Base-by-base conservation (phyloP, 2,888 invertebrate species). In the Labia minor region DNA sequence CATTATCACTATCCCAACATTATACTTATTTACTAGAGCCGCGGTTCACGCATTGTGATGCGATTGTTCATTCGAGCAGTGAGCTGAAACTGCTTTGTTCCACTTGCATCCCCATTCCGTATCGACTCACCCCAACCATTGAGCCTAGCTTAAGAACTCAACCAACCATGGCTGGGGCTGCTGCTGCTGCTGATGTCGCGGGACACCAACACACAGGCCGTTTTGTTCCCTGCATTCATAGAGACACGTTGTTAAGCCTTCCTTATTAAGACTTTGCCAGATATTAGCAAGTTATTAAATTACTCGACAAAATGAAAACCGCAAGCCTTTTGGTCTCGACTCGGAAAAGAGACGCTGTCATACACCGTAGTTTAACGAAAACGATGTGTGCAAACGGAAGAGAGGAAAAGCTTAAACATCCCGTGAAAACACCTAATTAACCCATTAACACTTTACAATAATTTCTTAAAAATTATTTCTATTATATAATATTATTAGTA, bases 231-330 rank as follows among this genome's bases (percentile, higher is more conserved):
- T 49, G 16, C n/a, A 49, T 49, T 49, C 49, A 49, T 49, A 49
- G 3, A 10, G 4, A 49, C 49, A 49, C 49, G 49, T 49, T 49
- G 49, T 14, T 49, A 49, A 49, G 49, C 49, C 49, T 49, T 49
- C n/a, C 49, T 14, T 49, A 49, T 49, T 49, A 49, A 49, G 49
- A 49, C 49, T 33, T 33, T 16, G 49, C 49, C 49, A 49, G 49
- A 49, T 49, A 49, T 49, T 49, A 49, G 49, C 49, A 49, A 49
- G 49, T 49, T 49, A 49, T 49, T 49, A 49, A 49, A 49, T 49
- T 49, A 49, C 49, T 49, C 49, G 2, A 14, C 49, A 8, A 49
- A 49, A 49, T 49, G 49, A 49, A 49, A 49, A 11, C 49, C 49
- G 26, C 26, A 26, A 49, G 49, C 49, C 16, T n/a, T 16, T 11